These are phyloP conservation scores for Grallaria varia DNA, from an alignment of 2,113 vertebrate genomes.

Conservation along the genomic window DNA sequence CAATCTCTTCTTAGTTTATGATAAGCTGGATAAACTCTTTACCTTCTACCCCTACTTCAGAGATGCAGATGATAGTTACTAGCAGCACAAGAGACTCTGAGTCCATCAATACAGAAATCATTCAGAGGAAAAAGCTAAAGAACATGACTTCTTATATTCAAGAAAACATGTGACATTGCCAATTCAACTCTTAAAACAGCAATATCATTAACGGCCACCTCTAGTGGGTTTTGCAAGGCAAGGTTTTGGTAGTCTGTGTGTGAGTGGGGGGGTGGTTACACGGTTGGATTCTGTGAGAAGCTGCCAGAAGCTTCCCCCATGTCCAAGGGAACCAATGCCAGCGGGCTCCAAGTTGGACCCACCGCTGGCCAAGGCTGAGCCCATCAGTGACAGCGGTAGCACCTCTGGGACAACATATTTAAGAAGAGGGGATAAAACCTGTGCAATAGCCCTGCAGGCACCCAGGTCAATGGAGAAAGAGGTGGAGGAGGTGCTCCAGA, in stretches of 20 bases:
- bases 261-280: neutral
- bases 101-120: neutral
- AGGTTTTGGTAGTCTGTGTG: neutral
- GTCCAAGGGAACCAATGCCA: neutral
- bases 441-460: neutral
- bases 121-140: neutral
- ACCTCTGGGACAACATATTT: neutral
- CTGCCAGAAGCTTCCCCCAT: neutral
- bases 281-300: neutral
- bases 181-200: neutral
- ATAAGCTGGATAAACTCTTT: neutral
- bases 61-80: neutral
- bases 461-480: neutral
- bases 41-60: neutral
- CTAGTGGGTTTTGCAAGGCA: neutral
- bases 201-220: neutral
- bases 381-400: neutral
- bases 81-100: neutral
- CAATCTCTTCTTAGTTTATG: neutral
- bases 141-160: neutral
- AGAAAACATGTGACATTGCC: neutral
- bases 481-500: neutral
- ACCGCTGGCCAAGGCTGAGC: neutral
- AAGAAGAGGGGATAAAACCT: neutral
- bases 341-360: neutral